phyloP scores from a whole-genome alignment of 2,113 vertebrate genomes.

The Alaudala cheleensis region DNA sequence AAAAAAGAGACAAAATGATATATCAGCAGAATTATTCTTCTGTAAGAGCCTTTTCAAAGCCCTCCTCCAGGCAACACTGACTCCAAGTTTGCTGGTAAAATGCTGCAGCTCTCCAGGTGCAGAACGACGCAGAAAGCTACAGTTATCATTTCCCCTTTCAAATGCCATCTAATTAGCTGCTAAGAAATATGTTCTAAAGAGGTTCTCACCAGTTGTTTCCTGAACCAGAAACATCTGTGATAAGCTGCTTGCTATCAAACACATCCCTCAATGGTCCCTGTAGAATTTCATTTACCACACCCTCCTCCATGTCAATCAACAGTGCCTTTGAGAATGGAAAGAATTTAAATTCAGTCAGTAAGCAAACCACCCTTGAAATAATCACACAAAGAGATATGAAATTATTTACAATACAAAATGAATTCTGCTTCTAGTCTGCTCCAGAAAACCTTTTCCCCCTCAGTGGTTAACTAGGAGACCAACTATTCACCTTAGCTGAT shows the following conservation, averaged over 20 bases:
- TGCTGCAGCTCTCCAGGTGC: constrained; percentile 9
- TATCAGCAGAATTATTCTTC: constrained; percentile 17
- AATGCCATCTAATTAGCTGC: constrained; percentile 9
- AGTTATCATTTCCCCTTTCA: not conserved
- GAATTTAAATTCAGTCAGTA: constrained; percentile 21
- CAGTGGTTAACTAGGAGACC: not conserved
- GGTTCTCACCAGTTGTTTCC: constrained; percentile 96
- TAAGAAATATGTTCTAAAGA: constrained; percentile 44
- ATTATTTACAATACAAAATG: not conserved
- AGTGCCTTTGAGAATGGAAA: constrained; percentile 82
- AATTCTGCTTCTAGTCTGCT: not conserved
- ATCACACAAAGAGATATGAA: not conserved
- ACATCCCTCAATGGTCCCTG: constrained; percentile 91
- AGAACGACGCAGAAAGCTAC: not conserved
- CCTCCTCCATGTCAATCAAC: constrained; percentile 98
- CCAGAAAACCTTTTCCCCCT: not conserved
- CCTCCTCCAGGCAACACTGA: not conserved
- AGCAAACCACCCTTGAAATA: not conserved
- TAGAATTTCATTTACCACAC: constrained; percentile 92
- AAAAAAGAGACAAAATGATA: not conserved
- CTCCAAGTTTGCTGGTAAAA: constrained; percentile 21
- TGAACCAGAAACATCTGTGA: constrained; percentile 96
- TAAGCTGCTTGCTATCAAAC: constrained; percentile 92
- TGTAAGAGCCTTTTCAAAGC: constrained; percentile 44
- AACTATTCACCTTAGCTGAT: not conserved